Evolutionary conservation across 2,113 vertebrate genomes (phyloP).

Genomic region (Lagopus muta): DNA sequence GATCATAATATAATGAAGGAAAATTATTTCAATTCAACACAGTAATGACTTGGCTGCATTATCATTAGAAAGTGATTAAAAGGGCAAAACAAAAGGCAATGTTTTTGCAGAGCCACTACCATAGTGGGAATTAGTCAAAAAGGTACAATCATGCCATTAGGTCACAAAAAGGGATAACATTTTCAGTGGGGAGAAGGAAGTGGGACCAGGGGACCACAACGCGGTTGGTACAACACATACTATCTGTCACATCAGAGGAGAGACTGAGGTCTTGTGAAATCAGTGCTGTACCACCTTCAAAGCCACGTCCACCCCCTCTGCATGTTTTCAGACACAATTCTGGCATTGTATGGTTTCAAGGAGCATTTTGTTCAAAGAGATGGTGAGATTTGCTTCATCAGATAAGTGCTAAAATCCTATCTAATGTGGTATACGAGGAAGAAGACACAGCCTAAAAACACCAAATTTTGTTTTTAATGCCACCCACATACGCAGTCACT

Average conservation of each 20-base stretch:
- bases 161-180: neutral
- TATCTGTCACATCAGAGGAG: neutral
- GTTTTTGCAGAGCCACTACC: neutral
- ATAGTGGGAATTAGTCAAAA: neutral
- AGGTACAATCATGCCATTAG: neutral
- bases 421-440: neutral
- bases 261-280: neutral
- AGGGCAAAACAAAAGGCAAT: neutral
- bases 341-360: neutral
- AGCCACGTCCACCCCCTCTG: neutral
- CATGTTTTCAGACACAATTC: neutral
- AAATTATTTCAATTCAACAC: neutral
- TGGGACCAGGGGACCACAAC: rapidly evolving
- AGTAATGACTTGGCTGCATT: neutral
- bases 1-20: neutral
- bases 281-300: neutral
- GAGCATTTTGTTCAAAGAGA: slow-evolving; percentile 10
- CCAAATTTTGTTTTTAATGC: neutral
- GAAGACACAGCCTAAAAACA: neutral
- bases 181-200: neutral
- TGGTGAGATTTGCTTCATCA: slow-evolving; percentile 14
- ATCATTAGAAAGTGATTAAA: neutral
- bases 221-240: neutral
- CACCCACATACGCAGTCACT: neutral
- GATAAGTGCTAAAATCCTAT: neutral